Base-by-base conservation (phyloP, 2,797 vertebrate species). In the Alca torda region DNA sequence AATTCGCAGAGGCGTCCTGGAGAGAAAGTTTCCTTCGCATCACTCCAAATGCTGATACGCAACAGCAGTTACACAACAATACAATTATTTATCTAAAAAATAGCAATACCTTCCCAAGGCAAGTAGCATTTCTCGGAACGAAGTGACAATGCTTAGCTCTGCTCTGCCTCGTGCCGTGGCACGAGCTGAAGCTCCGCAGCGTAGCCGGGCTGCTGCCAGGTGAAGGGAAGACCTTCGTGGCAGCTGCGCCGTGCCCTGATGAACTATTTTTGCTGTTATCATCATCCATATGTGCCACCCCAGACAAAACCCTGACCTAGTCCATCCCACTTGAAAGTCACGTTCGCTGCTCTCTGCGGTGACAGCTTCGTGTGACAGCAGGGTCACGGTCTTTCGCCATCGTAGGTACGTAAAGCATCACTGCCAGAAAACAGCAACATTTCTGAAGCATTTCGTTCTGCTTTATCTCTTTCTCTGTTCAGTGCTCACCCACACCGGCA, bases 171-270 rank as follows among this genome's bases (percentile, higher is more conserved):
- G 75, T 82, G 41, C 63, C 6, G 0, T 43, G 75, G 46, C 83
- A 57, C 0, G 1, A 69, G 59, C 48, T n/a, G 84, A 26, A 69
- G 77, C 15, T 84, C 81, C 1, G 35, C 87, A 20, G 31, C 1
- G 12, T 30, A 81, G 89, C 59, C 77, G 48, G 50, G 33, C 78
- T 84, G 64, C 39, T 84, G 69, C 61, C 64, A 30, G 67, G 54
- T n/a, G 70, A 92, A 87, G 45, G 28, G 24, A 64, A 78, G 31
- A 8, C 63, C 74, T 92, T 60, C 0, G 1, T 28, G 84, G 61
- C 0, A 0, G 65, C 61, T 81, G 13, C 67, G 39, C 37, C 16
- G 0, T 85, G 85, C 48, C 39, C 59, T 14, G 30, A 13, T 74
- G 41, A 79, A 60, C 21, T 70, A 9, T 39, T 93, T 90, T 96